Base-by-base conservation (phyloP, 2,888 invertebrate genomes). In the Sphecodes monilicornis region DNA sequence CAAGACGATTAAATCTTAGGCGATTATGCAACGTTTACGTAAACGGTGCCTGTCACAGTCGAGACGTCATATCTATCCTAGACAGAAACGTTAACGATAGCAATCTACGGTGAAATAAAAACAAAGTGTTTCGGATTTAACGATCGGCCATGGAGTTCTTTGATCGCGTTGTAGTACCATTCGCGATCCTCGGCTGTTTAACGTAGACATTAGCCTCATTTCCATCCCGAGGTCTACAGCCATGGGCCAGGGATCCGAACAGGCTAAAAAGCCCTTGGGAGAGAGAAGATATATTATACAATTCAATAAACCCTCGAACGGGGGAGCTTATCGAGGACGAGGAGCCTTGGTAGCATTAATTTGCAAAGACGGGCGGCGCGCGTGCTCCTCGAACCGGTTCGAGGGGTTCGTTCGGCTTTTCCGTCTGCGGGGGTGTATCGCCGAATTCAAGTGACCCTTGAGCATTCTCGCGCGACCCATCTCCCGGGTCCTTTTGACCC, bases 391-490 rank as follows among this genome's bases (percentile, higher is more conserved):
- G 86, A 89, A 70, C 76, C 64, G 32, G 77, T 81, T 86, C 80
- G 83, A 85, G 86, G 89, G 86, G 85, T 80, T 76, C 88, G 88
- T 86, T 87, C 88, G 88, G 85, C 86, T 85, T 86, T 90, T 90
- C 80, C 87, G 85, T 80, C 90, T 54, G 54, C 54, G 54, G 54
- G 54, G 54, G 54, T 54, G 91, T 89, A 90, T 89, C 88, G 86
- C 86, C 86, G 82, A 86, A 88, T 90, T 88, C 86, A 78, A 91
- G 91, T 89, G 83, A 78, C 85, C 84, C 81, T 82, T 70, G 80
- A 83, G 72, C 76, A 72, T 72, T 80, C 80, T 79, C 81, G 85
- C 84, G 76, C 85, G 80, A 88, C 81, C 78, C 82, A 76, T 71
- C 54, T 54, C 60, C 29, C 79, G 77, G 77, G 68, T 69, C 78